phyloP scores from a whole-genome alignment of 1,140 invertebrate species.

The Limonius californicus region DNA sequence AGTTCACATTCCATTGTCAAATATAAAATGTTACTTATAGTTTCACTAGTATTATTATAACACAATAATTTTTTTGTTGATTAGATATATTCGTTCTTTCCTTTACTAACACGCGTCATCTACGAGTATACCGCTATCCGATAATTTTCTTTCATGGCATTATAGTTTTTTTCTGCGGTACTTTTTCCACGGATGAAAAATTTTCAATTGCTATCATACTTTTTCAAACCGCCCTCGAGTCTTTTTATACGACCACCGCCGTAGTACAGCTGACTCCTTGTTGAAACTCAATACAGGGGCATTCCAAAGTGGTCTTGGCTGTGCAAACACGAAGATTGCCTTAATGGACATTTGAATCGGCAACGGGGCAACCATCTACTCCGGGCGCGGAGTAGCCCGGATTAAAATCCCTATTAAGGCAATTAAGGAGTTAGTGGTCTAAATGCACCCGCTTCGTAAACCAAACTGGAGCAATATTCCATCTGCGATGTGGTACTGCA shows the following conservation, averaged over 20 bases:
- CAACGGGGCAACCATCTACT: constrained; percentile 5
- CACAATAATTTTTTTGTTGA: too few species aligned
- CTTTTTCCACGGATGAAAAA: too few species aligned
- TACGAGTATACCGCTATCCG: too few species aligned
- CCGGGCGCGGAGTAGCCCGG: neutral
- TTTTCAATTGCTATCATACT: too few species aligned
- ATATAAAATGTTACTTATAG: too few species aligned
- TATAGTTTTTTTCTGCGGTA: neutral
- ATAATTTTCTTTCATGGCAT: too few species aligned
- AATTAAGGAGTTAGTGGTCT: constrained; percentile 25
- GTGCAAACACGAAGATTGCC: constrained; percentile 33
- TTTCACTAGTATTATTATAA: too few species aligned
- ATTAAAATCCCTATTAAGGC: constrained; percentile 32
- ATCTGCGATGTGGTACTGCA: too few species aligned
- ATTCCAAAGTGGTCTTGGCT: constrained; percentile 25
- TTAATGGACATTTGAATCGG: constrained; percentile 25
- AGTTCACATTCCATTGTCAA: too few species aligned
- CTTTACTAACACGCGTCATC: too few species aligned
- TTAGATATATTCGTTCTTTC: too few species aligned
- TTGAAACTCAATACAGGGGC: constrained; percentile 7
- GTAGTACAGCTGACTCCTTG: neutral
- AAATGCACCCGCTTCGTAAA: neutral
- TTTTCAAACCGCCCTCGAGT: too few species aligned
- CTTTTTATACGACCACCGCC: neutral
- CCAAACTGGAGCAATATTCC: neutral